Base-by-base conservation (phyloP, 2,888 invertebrate genomes). In the Meghimatium bilineatum region DNA sequence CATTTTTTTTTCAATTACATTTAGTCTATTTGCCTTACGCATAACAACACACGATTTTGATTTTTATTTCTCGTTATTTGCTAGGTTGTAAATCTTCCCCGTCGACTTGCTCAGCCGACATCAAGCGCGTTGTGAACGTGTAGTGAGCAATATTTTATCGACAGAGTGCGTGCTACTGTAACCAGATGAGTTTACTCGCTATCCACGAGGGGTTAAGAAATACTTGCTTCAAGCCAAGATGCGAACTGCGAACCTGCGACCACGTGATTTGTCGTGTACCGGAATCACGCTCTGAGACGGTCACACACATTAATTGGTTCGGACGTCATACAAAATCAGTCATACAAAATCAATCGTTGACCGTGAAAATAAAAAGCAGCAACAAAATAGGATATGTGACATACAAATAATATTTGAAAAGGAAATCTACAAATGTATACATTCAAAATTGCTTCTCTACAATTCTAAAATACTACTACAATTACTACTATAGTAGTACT, bases 101-200 rank as follows among this genome's bases (percentile, higher is more conserved):
- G 0, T 52, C 74, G 74, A 32, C 52, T 74, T 26, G 32, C 52
- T 74, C 32, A 32, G 44, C 52, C 20, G 52, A 3, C 32, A 44
- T 20, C 74, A 32, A 74, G 32, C 52, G 52, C 32, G 34, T 17
- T 6, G 44, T 26, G 32, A 29, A 20, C 34, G 74, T 74, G 74
- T 74, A 52, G 74, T 52, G 74, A 74, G 34, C 72, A 74, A 20
- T 20, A 32, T 74, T 72, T 74, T 74, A 74, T 74, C 52, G 74
- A 52, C 74, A 32, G n/a, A 52, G 32, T 20, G 23, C 52, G 74
- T 52, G 74, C 29, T 52, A 52, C 52, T 3, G 29, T 8, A 32
- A 52, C 17, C 72, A 26, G 52, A 1, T 32, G 52, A 32, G 74
- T 74, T 74, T 74, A 52, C 29, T 74, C 52, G 74, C 74, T 74